Conservation (phyloP, 2,888 invertebrate genomes). For the Keiferia lycopersicella region DNA sequence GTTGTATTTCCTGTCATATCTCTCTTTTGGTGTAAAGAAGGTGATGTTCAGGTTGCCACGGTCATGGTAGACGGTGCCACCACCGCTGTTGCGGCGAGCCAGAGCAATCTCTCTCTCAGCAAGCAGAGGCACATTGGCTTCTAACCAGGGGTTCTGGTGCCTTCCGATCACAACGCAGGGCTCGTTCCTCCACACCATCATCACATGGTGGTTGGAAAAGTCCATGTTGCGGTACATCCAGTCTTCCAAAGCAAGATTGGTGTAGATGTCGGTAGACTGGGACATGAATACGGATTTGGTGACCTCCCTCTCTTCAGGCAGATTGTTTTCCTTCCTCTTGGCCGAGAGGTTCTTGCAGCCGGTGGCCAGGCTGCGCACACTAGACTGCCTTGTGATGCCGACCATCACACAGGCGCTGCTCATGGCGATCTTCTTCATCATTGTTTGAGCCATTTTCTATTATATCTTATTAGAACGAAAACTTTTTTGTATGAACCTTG, state of each 20-base stretch:
- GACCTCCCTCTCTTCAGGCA: slow-evolving; percentile 77
- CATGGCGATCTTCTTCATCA: slow-evolving; percentile 68
- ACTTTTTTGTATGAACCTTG: slow-evolving; percentile 77
- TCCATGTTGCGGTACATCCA: slow-evolving; percentile 96
- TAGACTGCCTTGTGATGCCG: slow-evolving; percentile 65
- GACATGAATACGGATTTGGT: slow-evolving; percentile 95
- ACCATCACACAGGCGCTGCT: slow-evolving; percentile 65
- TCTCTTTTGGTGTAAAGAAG: slow-evolving; percentile 91
- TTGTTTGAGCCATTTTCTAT: slow-evolving; percentile 72
- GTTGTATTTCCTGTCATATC: slow-evolving; percentile 93
- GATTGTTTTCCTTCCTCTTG: slow-evolving; percentile 55
- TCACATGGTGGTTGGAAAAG: slow-evolving; percentile 89
- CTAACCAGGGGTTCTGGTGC: slow-evolving; percentile 98
- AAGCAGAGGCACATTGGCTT: slow-evolving; percentile 89
- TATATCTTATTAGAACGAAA: slow-evolving; percentile 51
- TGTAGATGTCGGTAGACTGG: slow-evolving; percentile 93
- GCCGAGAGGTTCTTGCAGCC: slow-evolving; percentile 49
- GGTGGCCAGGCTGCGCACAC: slow-evolving; percentile 58
- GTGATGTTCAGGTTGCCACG: slow-evolving; percentile 95
- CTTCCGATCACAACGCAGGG: slow-evolving; percentile 98
- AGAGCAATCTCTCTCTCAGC: slow-evolving; percentile 85
- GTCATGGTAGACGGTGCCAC: slow-evolving; percentile 98
- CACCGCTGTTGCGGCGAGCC: slow-evolving; percentile 96
- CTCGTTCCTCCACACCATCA: slow-evolving; percentile 96
- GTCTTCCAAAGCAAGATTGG: slow-evolving; percentile 97